phyloP scores from a whole-genome alignment of 2,797 vertebrate genomes.

The Buphagus erythrorhynchus region DNA sequence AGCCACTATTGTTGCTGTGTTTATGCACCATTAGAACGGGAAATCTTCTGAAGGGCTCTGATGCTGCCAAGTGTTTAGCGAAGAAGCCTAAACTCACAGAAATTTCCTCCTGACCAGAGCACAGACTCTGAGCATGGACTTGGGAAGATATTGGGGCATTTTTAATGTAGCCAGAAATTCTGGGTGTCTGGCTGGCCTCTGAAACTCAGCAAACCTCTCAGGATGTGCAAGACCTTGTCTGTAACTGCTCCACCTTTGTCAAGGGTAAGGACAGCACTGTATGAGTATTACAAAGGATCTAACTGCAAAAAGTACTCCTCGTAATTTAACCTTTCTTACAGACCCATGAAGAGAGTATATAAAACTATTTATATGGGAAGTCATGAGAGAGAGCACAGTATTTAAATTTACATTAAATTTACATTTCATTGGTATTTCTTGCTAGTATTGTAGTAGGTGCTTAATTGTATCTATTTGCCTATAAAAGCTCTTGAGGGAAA shows the following conservation, averaged over 20 bases:
- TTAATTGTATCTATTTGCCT: neutral
- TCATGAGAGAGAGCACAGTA: neutral
- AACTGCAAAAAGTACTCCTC: neutral
- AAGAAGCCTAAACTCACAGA: neutral
- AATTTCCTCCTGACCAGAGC: neutral
- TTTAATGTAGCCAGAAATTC: neutral
- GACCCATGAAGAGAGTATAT: neutral
- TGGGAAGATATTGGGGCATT: neutral
- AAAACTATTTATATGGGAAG: neutral
- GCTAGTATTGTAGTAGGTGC: neutral
- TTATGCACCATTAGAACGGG: neutral
- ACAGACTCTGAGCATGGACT: neutral
- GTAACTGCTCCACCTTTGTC: neutral
- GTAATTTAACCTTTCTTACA: neutral
- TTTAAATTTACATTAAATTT: neutral
- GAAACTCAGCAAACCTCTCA: neutral
- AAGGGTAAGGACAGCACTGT: neutral
- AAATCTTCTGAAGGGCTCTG: neutral
- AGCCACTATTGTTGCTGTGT: neutral
- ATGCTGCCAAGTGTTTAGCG: neutral
- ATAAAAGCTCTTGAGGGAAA: neutral
- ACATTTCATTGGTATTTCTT: neutral
- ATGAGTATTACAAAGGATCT: neutral
- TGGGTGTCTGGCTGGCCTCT: neutral
- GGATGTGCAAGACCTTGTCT: neutral